Conservation (phyloP, 1,140 invertebrate species). For the Aphelinus atriplicis region DNA sequence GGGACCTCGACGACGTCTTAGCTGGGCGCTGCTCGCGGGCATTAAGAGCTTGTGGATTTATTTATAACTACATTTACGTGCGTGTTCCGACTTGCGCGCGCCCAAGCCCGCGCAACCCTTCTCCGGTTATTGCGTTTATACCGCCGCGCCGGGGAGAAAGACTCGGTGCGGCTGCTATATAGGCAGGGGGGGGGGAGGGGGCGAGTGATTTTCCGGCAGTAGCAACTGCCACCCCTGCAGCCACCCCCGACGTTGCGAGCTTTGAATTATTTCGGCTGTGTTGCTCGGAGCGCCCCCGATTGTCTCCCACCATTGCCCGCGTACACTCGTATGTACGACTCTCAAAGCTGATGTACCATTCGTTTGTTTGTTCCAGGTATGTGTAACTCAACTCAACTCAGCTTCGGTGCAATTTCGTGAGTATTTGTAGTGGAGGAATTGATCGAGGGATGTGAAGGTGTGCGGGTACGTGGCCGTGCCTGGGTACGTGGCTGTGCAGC, state of each 20-base stretch:
- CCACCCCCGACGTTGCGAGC: constrained; percentile 33
- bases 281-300: constrained; percentile 18
- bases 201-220: constrained; percentile 25
- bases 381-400: not conserved
- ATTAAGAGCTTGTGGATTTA: constrained; percentile 68
- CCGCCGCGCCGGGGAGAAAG: not conserved
- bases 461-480: not conserved
- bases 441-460: too few relatives aligned
- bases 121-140: constrained; percentile 65
- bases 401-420: not conserved
- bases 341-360: too few relatives aligned
- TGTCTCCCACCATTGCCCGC: too few relatives aligned
- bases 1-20: constrained; percentile 44
- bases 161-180: constrained; percentile 6
- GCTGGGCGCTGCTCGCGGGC: constrained; percentile 41
- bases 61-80: constrained; percentile 69
- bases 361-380: constrained; percentile 31
- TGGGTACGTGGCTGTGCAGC: too few relatives aligned
- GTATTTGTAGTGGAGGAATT: too few relatives aligned
- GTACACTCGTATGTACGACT: too few relatives aligned
- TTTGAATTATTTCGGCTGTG: constrained; percentile 40
- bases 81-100: constrained; percentile 55
- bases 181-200: constrained; percentile 17
- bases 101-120: constrained; percentile 55
- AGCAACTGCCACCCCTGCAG: constrained; percentile 1